Evolutionary conservation across 2,113 vertebrate species (phyloP), one percentile per base, ranked within the genome.

Genomic region (Planiliza haematocheilus): DNA sequence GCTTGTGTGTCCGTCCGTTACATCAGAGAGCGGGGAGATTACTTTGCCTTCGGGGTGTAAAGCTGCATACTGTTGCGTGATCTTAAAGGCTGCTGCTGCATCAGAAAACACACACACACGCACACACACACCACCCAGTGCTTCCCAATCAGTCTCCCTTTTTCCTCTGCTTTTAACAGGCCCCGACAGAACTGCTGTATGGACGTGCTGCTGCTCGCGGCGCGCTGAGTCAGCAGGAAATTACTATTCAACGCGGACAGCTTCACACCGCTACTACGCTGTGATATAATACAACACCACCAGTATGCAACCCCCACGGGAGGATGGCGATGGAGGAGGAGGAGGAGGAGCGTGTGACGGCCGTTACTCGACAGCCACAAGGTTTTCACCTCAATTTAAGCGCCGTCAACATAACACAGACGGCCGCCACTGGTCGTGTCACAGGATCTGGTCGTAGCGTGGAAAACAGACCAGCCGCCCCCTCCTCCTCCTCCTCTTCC

Each of bases 231-330:
- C 86, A 85, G 86, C 89, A 70, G 67, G 58, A 91, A 91, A 91
- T 91, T 89, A 90, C 85, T 83, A 91, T 89, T 84, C 82, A 85
- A 69, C 81, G 36, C n/a, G 72, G 83, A 81, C 82, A 76, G 76
- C 69, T 17, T 48, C 64, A 53, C 70, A 51, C 46, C 24, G 39
- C 70, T 74, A 78, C 86, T 60, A 72, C 48, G 8, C 56, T 63
- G 77, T 82, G 82, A 86, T 87, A 71, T 75, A 87, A 77, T 77
- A 68, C 64, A 69, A 77, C 59, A 42, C 12, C 77, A 76, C 70
- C 46, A 65, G 65, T 60, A 83, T 48, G 81, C 56, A 46, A 24
- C 57, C 82, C n/a, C 70, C 13, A 10, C 8, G 14, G 70, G 81
- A 18, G 7, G 74, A 8, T 12, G 78, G 8, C 13, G 53, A 5